phyloP scores from a whole-genome alignment of 1,140 invertebrate species.

The Bombus sibiricus region DNA sequence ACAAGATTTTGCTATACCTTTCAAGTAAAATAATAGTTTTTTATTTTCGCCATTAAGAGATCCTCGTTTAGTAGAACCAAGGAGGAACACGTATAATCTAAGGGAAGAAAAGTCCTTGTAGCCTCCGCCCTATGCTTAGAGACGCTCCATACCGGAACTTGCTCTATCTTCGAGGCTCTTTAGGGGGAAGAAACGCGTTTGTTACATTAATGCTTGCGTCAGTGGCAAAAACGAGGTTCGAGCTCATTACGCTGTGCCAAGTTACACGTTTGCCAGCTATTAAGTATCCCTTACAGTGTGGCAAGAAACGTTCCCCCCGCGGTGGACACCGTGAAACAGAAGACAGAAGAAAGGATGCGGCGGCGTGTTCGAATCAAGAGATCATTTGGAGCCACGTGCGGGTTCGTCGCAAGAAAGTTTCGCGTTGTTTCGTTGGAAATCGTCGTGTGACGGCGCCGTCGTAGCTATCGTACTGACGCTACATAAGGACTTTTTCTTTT shows the following conservation, averaged over 20 bases:
- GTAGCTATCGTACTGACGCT: background rate
- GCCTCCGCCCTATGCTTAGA: background rate
- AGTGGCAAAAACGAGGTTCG: background rate
- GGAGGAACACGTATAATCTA: too few species aligned
- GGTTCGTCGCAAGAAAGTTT: background rate
- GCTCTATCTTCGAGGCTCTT: background rate
- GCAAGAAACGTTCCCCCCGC: conserved; percentile 4
- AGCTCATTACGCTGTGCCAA: conserved; percentile 32
- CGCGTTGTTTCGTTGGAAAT: background rate
- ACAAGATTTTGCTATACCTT: too few species aligned
- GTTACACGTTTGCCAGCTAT: conserved; percentile 13
- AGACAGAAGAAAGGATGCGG: background rate
- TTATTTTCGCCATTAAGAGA: too few species aligned
- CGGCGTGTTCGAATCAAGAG: conserved; percentile 12
- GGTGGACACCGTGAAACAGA: background rate
- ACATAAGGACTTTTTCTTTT: too few species aligned
- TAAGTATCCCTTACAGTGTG: background rate
- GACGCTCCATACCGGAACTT: background rate
- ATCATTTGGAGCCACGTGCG: conserved; percentile 25
- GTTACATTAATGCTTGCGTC: conserved; percentile 16
- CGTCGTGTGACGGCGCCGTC: background rate
- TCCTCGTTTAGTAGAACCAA: too few species aligned
- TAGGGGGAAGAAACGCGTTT: background rate
- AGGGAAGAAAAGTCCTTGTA: too few species aligned
- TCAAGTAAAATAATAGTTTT: too few species aligned